Conservation (phyloP, 2,113 vertebrate genomes). For the Thalassoma bifasciatum region DNA sequence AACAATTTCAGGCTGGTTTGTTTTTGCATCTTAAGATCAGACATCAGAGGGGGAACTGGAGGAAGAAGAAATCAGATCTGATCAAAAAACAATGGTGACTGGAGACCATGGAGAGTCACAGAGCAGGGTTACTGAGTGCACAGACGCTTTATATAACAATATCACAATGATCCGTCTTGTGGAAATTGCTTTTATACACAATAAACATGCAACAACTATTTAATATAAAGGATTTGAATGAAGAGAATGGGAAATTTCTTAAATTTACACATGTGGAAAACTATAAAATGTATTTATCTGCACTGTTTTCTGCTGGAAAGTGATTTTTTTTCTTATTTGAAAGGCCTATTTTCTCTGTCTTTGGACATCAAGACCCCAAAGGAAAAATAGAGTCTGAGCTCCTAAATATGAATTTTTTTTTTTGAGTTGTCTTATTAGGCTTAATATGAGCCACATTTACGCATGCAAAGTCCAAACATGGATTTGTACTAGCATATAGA, state of each 20-base stretch:
- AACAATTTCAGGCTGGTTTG: slow-evolving; percentile 37
- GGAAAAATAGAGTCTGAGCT: no score
- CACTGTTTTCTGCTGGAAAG: no score
- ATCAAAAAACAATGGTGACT: slow-evolving; percentile 33
- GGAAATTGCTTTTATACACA: not conserved
- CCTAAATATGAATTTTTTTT: no score
- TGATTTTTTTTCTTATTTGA: no score
- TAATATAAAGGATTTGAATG: not conserved
- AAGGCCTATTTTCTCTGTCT: no score
- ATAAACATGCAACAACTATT: not conserved
- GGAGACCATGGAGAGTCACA: slow-evolving; percentile 15
- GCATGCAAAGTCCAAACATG: not conserved
- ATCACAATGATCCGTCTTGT: not conserved
- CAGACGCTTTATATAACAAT: slow-evolving; percentile 13
- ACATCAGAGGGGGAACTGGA: slow-evolving; percentile 29
- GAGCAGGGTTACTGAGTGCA: slow-evolving; percentile 8
- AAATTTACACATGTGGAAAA: no score
- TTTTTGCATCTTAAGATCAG: slow-evolving; percentile 32
- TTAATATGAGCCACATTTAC: no score
- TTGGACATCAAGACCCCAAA: no score
- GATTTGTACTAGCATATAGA: not conserved
- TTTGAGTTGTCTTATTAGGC: no score
- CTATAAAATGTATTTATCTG: no score
- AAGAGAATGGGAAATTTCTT: no score
- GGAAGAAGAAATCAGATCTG: slow-evolving; percentile 27